A percentile compares a stretch with the other conserved stretches of the same genome.
Conservation (phyloP, 2,888 invertebrate species). For the Stenodera caucasica region DNA sequence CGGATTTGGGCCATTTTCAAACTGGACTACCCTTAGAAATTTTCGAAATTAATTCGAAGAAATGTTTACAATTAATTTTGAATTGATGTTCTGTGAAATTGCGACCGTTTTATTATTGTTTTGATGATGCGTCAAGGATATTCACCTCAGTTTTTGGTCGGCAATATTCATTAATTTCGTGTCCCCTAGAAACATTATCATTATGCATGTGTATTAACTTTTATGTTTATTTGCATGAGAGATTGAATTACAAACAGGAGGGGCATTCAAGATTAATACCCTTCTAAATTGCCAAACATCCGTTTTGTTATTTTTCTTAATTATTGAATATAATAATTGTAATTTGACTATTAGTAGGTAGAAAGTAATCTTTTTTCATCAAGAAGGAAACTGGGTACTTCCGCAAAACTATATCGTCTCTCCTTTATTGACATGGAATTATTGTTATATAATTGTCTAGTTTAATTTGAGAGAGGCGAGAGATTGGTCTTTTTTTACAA, state of each 20-base stretch:
- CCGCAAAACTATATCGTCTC: background rate
- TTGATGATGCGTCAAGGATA: constrained; percentile 1
- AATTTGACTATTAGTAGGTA: background rate
- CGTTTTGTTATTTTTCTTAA: background rate
- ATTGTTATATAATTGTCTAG: background rate
- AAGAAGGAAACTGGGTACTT: background rate
- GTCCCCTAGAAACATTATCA: constrained; percentile 17
- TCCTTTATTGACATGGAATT: background rate
- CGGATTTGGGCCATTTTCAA: background rate
- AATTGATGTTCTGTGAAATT: too few species aligned
- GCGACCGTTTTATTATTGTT: too few species aligned
- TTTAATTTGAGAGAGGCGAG: too few species aligned
- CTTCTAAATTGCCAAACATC: constrained; percentile 1
- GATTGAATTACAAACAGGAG: background rate
- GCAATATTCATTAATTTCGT: constrained; percentile 18
- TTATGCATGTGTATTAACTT: constrained; percentile 2
- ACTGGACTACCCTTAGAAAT: background rate
- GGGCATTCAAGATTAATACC: background rate
- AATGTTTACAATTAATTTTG: too few species aligned
- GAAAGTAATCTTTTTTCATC: background rate
- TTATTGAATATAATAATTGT: background rate
- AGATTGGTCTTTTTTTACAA: background rate
- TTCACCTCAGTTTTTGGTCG: constrained; percentile 13
- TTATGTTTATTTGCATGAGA: background rate
- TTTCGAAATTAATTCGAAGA: too few species aligned